Conservation (phyloP, 2,888 invertebrate genomes). For the Parnassius apollo region DNA sequence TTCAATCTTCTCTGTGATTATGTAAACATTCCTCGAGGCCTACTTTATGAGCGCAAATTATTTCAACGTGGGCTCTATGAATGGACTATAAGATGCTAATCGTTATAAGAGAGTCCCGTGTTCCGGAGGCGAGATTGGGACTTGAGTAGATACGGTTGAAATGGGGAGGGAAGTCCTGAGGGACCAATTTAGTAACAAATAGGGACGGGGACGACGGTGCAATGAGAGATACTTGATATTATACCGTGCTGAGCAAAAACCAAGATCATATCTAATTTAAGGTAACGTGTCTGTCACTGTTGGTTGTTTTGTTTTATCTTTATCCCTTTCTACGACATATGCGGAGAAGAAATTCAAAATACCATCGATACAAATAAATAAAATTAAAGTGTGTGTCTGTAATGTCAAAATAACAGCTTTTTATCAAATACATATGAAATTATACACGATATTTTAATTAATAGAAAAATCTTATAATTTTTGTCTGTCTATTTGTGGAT, state of each 20-base stretch:
- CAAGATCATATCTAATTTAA: constrained; percentile 1
- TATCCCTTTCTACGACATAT: no score
- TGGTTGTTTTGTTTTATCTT: no score
- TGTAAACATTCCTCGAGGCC: constrained; percentile 5
- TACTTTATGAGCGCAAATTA: constrained; percentile 13
- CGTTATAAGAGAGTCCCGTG: not conserved
- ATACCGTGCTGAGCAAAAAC: not conserved
- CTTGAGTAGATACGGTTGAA: constrained; percentile 1
- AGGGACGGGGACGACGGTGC: not conserved
- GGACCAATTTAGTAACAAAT: constrained; percentile 3
- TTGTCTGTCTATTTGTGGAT: no score
- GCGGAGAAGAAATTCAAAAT: no score
- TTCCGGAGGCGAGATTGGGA: not conserved
- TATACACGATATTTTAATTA: no score
- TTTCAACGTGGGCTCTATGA: constrained; percentile 5
- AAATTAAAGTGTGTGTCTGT: no score
- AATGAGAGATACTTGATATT: not conserved
- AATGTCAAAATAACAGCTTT: no score
- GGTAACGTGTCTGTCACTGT: not conserved
- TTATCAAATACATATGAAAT: no score
- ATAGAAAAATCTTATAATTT: no score
- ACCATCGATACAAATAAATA: no score
- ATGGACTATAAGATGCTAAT: constrained; percentile 12
- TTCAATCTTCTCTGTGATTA: constrained; percentile 4
- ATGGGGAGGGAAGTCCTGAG: constrained; percentile 5